These are phyloP conservation scores for Anarsia innoxiella DNA, from an alignment of 2,888 invertebrate species.

Conservation along the genomic window DNA sequence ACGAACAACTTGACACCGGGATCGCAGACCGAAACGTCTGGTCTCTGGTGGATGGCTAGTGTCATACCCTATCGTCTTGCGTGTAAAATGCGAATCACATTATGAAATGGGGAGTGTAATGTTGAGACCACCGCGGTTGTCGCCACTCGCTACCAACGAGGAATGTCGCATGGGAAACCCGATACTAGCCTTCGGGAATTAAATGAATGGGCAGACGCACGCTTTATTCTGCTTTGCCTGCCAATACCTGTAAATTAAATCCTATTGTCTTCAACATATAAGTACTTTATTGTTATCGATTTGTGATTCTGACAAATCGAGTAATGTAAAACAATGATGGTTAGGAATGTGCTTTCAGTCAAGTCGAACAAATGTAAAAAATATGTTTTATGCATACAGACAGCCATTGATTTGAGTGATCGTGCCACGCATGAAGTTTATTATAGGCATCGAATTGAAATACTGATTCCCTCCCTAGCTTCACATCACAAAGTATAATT, in stretches of 20 bases:
- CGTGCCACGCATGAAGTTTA: constrained; percentile 27
- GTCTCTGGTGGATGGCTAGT: no score
- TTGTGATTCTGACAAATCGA: constrained; percentile 7
- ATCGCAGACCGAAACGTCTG: constrained; percentile 3
- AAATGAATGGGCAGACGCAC: constrained; percentile 31
- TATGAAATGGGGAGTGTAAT: constrained; percentile 12
- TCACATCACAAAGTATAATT: constrained; percentile 58
- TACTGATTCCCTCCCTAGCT: constrained; percentile 27
- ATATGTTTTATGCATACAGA: constrained; percentile 28
- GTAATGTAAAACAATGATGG: constrained; percentile 23
- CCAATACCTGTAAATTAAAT: constrained; percentile 26
- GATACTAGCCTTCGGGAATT: constrained; percentile 39
- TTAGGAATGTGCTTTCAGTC: constrained; percentile 35
- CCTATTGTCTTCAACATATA: constrained; percentile 24
- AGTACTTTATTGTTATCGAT: constrained; percentile 15
- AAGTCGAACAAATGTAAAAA: constrained; percentile 6
- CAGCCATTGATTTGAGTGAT: constrained; percentile 30
- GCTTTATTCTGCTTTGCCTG: constrained; percentile 20
- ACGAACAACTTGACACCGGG: constrained; percentile 5
- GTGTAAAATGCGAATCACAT: constrained; percentile 5
- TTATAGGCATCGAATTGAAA: constrained; percentile 27
- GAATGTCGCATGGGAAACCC: constrained; percentile 47
- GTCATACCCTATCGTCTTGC: constrained; percentile 1
- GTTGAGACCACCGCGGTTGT: constrained; percentile 37
- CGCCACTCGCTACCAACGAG: constrained; percentile 34